These are phyloP conservation scores for Myotis findleyi DNA, from an alignment of 2,797 vertebrate genomes.

Conservation along the genomic window DNA sequence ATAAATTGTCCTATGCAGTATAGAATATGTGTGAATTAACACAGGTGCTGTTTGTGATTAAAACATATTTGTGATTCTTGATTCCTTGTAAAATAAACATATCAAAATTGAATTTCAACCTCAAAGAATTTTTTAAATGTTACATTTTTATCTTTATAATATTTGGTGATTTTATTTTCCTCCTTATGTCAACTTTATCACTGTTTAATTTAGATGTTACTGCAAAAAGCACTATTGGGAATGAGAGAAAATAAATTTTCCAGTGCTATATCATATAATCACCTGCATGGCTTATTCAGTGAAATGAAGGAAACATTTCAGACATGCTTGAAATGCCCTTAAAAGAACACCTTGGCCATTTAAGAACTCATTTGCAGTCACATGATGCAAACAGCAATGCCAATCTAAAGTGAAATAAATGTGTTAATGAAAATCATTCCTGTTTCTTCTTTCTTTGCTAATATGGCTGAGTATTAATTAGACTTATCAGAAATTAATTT, in stretches of 20 bases:
- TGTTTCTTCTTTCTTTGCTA: not conserved
- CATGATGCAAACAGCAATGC: not conserved
- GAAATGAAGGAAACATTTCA: not conserved
- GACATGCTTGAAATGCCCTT: not conserved
- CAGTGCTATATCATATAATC: not conserved
- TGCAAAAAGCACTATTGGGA: not conserved
- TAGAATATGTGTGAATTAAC: not conserved
- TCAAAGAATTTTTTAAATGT: not conserved
- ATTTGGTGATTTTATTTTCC: not conserved
- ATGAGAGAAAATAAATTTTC: not conserved
- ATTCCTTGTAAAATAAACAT: not conserved
- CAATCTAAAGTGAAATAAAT: not conserved
- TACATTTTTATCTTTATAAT: not conserved
- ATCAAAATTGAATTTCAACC: not conserved
- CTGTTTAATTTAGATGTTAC: not conserved
- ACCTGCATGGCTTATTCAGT: not conserved
- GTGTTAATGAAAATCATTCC: not conserved
- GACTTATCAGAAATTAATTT: not conserved
- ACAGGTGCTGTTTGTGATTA: not conserved
- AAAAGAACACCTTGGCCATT: not conserved
- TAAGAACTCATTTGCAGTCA: not conserved
- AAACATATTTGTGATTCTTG: not conserved
- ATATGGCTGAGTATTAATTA: not conserved
- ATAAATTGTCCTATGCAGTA: not conserved
- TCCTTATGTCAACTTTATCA: not conserved